phyloP scores from a whole-genome alignment of 2,797 vertebrate species.

The Rhinoraja longicauda region DNA sequence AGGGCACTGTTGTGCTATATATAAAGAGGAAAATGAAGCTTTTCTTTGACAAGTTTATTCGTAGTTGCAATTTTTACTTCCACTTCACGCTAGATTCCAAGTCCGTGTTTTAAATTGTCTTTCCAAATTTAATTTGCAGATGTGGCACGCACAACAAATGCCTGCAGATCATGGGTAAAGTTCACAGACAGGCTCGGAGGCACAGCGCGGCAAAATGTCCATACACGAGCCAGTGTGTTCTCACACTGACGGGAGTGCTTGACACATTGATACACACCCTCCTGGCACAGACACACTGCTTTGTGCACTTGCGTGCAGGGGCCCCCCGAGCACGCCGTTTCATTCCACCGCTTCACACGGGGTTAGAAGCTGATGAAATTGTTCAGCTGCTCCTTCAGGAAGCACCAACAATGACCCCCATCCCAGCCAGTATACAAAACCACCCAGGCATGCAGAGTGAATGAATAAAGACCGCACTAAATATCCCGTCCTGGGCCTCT shows the following conservation, averaged over 20 bases:
- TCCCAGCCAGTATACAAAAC: constrained; percentile 26
- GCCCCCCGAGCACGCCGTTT: constrained; percentile 17
- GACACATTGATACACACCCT: constrained; percentile 30
- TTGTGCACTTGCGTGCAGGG: neutral
- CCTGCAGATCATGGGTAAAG: neutral
- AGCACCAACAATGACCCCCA: constrained; percentile 31
- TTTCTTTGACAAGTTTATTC: neutral
- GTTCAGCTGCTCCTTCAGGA: constrained; percentile 36
- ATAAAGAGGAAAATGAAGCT: neutral
- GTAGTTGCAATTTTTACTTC: neutral
- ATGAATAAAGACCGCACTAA: neutral
- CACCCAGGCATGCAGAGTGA: constrained; percentile 26
- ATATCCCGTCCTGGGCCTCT: constrained; percentile 9
- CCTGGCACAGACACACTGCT: neutral
- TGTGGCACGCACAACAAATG: neutral
- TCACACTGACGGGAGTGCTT: constrained; percentile 15
- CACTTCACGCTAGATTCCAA: neutral
- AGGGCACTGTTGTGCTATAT: neutral
- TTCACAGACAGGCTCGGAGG: neutral
- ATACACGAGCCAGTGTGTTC: neutral
- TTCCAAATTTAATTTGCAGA: neutral
- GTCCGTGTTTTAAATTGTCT: neutral
- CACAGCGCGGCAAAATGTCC: neutral
- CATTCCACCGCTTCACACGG: constrained; percentile 16
- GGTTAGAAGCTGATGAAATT: constrained; percentile 35